These are phyloP conservation scores for Oreotrochilus melanogaster DNA, from an alignment of 2,113 vertebrate genomes.

Conservation along the genomic window DNA sequence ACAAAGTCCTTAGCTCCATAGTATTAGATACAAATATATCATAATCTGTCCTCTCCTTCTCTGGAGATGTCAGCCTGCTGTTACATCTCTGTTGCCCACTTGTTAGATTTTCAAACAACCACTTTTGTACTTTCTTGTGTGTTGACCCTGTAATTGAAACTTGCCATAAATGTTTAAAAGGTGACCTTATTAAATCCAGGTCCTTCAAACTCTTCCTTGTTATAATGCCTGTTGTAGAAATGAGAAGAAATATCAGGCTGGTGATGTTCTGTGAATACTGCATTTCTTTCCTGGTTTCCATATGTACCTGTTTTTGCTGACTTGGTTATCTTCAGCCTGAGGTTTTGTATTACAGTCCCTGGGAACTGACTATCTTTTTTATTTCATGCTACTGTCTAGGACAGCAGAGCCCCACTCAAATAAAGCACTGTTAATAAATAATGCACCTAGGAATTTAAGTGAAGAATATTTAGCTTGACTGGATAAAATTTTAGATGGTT, in stretches of 20 bases:
- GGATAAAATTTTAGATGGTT: neutral
- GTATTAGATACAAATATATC: neutral
- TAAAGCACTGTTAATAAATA: neutral
- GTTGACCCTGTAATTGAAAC: neutral
- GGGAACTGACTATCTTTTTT: neutral
- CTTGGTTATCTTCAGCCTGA: neutral
- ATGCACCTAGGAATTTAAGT: neutral
- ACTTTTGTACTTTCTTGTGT: neutral
- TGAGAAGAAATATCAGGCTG: neutral
- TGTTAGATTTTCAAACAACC: neutral
- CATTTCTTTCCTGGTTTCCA: neutral
- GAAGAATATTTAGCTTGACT: neutral
- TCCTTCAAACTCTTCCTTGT: slow-evolving; percentile 7
- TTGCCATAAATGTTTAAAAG: neutral
- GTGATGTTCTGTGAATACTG: neutral
- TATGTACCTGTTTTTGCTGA: neutral
- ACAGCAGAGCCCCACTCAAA: neutral
- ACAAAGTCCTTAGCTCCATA: neutral
- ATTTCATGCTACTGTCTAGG: neutral
- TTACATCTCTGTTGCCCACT: neutral
- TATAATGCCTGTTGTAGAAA: neutral
- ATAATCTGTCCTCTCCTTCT: neutral
- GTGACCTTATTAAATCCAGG: slow-evolving; percentile 4
- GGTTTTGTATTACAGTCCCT: neutral
- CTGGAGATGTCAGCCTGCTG: neutral